Percentiles rank a stretch among this genome's conserved stretches.
phyloP scores from a whole-genome alignment of 2,797 vertebrate species.

The Picus viridis region DNA sequence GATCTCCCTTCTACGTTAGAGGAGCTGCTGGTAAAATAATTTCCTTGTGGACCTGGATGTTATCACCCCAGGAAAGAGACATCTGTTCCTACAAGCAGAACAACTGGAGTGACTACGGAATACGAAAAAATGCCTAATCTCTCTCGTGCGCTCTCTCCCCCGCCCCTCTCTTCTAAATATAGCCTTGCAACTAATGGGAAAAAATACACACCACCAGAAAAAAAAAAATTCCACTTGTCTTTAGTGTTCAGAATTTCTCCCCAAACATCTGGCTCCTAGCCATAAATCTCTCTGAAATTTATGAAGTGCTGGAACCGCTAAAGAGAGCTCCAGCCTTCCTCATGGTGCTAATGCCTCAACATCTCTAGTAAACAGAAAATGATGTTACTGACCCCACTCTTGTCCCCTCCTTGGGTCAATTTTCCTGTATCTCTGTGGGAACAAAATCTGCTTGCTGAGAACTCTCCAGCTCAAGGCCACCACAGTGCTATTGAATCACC shows the following conservation, averaged over 20 bases:
- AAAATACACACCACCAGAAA: conserved; percentile 67
- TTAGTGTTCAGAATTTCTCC: conserved; percentile 63
- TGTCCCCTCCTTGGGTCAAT: background rate
- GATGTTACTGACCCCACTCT: background rate
- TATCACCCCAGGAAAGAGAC: conserved; percentile 48
- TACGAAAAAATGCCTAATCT: conserved; percentile 49
- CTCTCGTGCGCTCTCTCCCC: background rate
- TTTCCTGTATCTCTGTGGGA: background rate
- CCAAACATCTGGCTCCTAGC: conserved; percentile 60
- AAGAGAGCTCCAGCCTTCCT: conserved; percentile 39
- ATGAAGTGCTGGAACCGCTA: conserved; percentile 48
- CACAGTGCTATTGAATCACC: background rate
- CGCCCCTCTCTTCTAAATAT: conserved; percentile 59
- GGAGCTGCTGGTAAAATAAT: background rate
- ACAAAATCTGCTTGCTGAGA: background rate
- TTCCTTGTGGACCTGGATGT: background rate
- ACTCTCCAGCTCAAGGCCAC: background rate
- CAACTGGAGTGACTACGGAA: conserved; percentile 58
- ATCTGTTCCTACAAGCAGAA: conserved; percentile 54
- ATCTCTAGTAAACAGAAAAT: conserved; percentile 3
- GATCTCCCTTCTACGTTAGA: background rate
- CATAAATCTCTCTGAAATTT: conserved; percentile 56
- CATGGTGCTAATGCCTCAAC: background rate
- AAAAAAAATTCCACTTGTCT: conserved; percentile 67
- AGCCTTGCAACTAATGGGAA: conserved; percentile 64